Evolutionary conservation across 2,888 invertebrate genomes (phyloP).

Genomic region (Sturmia bella): DNA sequence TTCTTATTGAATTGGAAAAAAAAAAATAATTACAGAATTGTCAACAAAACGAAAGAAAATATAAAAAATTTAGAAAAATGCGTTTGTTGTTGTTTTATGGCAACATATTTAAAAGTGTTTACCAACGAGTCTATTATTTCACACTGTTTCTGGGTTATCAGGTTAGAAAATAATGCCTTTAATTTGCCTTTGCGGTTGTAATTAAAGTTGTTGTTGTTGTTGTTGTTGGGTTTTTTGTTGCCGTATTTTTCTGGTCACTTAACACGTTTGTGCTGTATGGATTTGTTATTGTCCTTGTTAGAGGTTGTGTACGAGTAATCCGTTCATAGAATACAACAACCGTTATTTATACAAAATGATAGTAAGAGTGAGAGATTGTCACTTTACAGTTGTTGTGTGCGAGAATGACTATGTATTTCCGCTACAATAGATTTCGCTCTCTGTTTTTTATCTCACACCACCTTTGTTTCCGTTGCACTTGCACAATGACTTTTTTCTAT

Average conservation of each 20-base stretch:
- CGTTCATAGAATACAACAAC: conserved; percentile 27
- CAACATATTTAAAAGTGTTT: conserved; percentile 66
- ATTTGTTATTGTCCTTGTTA: conserved; percentile 67
- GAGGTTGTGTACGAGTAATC: conserved; percentile 52
- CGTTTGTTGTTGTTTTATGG: conserved; percentile 62
- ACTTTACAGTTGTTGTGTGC: conserved; percentile 12
- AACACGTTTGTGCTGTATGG: conserved; percentile 16
- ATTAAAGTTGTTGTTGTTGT: conserved; percentile 33
- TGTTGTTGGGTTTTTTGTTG: background rate
- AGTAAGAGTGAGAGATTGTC: conserved; percentile 52
- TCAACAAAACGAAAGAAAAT: conserved; percentile 59
- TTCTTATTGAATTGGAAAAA: conserved; percentile 7
- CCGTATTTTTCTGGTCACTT: conserved; percentile 13
- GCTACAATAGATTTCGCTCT: conserved; percentile 42
- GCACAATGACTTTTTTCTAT: conserved; percentile 47
- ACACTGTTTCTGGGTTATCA: conserved; percentile 55
- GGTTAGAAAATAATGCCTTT: conserved; percentile 48
- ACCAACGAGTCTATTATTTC: conserved; percentile 37
- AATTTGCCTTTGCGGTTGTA: conserved; percentile 25
- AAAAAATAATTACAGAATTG: conserved; percentile 37
- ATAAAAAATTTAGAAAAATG: conserved; percentile 38
- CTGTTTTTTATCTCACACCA: conserved; percentile 40
- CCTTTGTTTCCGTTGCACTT: conserved; percentile 55
- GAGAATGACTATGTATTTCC: conserved; percentile 14
- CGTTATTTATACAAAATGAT: conserved; percentile 36